A percentile compares a stretch with the other conserved stretches of the same genome.
phyloP scores from a whole-genome alignment of 2,797 vertebrate species.

The Pristis pectinata region DNA sequence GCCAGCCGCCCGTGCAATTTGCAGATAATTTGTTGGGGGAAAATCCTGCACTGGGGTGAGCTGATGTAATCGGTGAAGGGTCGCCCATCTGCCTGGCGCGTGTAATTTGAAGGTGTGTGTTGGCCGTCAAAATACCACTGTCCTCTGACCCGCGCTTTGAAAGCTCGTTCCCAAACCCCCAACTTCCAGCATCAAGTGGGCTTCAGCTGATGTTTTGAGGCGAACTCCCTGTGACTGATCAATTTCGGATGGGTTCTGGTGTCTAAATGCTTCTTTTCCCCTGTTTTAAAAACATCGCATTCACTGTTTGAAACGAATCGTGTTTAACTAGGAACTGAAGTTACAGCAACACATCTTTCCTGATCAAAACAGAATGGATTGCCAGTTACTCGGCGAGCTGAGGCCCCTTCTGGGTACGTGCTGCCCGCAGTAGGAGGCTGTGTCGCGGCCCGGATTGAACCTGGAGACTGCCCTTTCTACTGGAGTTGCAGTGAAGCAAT shows the following conservation, averaged over 20 bases:
- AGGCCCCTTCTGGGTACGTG: conserved; percentile 67
- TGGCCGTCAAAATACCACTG: too few relatives aligned
- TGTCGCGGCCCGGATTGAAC: conserved; percentile 19
- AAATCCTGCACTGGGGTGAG: neutral
- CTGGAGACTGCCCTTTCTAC: neutral
- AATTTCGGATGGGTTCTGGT: neutral
- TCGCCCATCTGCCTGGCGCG: neutral
- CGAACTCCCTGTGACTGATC: neutral
- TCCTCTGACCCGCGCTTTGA: neutral
- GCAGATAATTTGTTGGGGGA: neutral
- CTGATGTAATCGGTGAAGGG: neutral
- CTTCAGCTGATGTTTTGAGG: neutral
- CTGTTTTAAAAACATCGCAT: neutral
- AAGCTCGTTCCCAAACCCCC: neutral
- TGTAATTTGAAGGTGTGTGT: neutral
- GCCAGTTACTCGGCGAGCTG: conserved; percentile 60
- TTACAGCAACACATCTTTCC: conserved; percentile 51
- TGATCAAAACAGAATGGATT: conserved; percentile 59
- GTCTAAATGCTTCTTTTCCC: too few relatives aligned
- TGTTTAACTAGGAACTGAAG: neutral
- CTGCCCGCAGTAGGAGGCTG: conserved; percentile 42
- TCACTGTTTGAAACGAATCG: too few relatives aligned
- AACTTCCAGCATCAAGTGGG: neutral
- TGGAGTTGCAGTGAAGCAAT: neutral
- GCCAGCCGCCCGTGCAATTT: neutral